phyloP scores from a whole-genome alignment of 2,888 invertebrate genomes.

The Eupithecia inturbata region DNA sequence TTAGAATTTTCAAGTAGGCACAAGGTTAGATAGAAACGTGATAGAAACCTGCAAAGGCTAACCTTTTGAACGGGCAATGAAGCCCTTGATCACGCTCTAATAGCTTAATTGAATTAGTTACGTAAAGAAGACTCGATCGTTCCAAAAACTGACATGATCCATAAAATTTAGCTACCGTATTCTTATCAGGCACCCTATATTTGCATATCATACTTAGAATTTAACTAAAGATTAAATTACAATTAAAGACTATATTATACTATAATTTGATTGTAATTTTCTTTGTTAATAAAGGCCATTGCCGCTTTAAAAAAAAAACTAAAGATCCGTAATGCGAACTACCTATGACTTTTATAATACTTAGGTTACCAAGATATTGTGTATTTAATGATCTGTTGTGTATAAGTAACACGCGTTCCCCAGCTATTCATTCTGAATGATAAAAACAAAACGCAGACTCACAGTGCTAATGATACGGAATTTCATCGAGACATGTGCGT shows the following conservation, averaged over 20 bases:
- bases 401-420: neutral
- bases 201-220: neutral
- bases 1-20: neutral
- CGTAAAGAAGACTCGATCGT: slow-evolving; percentile 10
- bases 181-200: neutral
- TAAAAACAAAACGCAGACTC: neutral
- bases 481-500: neutral
- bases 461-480: slow-evolving; percentile 6
- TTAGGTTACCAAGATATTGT: neutral
- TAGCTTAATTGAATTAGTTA: slow-evolving; percentile 23
- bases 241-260: no score
- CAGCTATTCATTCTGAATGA: neutral
- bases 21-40: slow-evolving; percentile 16
- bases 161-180: neutral
- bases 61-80: slow-evolving; percentile 23
- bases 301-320: no score
- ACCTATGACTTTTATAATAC: neutral
- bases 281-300: no score
- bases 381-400: neutral
- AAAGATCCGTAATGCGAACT: neutral
- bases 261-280: no score
- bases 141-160: slow-evolving; percentile 7
- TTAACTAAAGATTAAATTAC: neutral
- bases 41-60: slow-evolving; percentile 28
- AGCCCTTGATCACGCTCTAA: slow-evolving; percentile 33